Conservation (phyloP, 2,888 invertebrate genomes). For the Branchellion lobata region DNA sequence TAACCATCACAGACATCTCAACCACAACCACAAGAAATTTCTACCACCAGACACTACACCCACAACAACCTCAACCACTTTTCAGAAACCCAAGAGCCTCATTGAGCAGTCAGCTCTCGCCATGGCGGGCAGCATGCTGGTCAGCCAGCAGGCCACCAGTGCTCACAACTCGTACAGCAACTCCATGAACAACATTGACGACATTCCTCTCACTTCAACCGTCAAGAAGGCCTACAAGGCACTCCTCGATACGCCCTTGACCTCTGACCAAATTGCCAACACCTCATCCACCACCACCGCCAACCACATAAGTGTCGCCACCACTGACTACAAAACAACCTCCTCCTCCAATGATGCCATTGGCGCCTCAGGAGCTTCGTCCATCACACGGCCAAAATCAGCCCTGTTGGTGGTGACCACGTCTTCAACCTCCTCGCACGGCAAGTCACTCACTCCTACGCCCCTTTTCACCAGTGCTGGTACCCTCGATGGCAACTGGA, state of each 20-base stretch:
- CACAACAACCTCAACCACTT: background rate
- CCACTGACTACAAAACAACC: background rate
- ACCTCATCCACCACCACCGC: background rate
- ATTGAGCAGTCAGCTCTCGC: conserved; percentile 48
- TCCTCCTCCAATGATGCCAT: background rate
- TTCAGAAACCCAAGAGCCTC: background rate
- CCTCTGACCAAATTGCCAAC: background rate
- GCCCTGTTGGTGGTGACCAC: background rate
- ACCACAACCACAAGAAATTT: too few species aligned
- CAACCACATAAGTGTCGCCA: background rate
- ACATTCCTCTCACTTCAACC: conserved; percentile 11
- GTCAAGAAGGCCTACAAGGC: background rate
- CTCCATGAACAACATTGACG: background rate
- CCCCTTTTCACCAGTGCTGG: background rate
- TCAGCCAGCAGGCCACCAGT: background rate
- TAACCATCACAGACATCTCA: too few species aligned
- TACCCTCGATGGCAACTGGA: background rate
- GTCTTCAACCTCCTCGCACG: background rate
- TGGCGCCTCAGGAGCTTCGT: background rate
- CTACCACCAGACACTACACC: background rate
- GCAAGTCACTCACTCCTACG: conserved; percentile 6
- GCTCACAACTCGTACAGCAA: background rate
- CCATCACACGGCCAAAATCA: background rate
- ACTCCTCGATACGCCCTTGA: conserved; percentile 31
- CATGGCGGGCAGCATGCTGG: background rate